These are phyloP conservation scores for Nothura maculosa DNA, from an alignment of 2,797 vertebrate genomes.

Conservation along the genomic window DNA sequence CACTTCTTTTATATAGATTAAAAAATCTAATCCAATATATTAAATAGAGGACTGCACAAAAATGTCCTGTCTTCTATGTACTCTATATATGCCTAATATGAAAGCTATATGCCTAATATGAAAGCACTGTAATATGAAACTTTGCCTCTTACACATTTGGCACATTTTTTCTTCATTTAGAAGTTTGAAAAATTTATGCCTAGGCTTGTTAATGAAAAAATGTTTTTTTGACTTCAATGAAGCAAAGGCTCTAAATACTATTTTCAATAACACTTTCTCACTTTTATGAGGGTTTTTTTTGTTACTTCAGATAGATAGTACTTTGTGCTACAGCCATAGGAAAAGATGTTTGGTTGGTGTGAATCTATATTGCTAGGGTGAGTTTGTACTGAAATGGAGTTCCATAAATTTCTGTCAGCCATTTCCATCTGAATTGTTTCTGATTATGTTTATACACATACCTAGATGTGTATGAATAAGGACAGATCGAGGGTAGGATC, in stretches of 20 bases:
- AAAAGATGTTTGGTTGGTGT: not conserved
- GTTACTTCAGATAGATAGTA: not conserved
- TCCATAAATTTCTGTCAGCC: not conserved
- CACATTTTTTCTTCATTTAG: not conserved
- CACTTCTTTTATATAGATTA: too few species aligned
- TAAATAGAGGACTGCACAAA: not conserved
- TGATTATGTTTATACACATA: not conserved
- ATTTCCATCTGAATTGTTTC: not conserved
- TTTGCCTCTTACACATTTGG: not conserved
- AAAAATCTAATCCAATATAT: not conserved
- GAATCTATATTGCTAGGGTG: accelerated
- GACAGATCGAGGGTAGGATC: not conserved
- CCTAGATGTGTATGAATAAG: not conserved
- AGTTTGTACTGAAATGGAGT: not conserved
- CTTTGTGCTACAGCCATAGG: not conserved
- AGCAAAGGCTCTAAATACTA: not conserved
- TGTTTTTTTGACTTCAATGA: not conserved
- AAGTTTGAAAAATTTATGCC: not conserved
- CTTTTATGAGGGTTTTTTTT: not conserved
- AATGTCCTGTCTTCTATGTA: not conserved
- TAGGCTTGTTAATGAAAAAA: not conserved
- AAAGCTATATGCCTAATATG: not conserved
- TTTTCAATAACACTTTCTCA: not conserved
- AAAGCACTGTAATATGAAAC: not conserved
- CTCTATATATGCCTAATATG: not conserved